A percentile compares a stretch with the other conserved stretches of the same genome.
Conservation (phyloP, 1,140 invertebrate genomes). For the Drosophila tropicalis region DNA sequence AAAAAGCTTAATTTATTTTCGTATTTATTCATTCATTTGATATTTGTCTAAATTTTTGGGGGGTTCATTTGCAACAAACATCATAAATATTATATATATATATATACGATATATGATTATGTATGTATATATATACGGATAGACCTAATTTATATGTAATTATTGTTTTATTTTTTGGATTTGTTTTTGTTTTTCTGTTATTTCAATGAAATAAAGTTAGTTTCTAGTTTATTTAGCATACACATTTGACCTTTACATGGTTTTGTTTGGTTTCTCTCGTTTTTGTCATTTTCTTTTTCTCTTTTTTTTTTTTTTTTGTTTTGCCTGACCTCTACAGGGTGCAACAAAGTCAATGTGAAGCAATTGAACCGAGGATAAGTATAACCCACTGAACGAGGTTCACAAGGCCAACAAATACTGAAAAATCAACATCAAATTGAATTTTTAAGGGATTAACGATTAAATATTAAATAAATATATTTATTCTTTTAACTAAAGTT, state of each 20-base stretch:
- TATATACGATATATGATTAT: slow-evolving; percentile 23
- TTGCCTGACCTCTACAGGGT: slow-evolving; percentile 1
- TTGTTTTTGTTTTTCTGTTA: slow-evolving; percentile 20
- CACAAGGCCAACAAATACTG: too few species aligned
- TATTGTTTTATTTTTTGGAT: slow-evolving; percentile 29
- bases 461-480: too few species aligned
- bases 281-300: background rate
- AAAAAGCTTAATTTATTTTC: slow-evolving; percentile 39
- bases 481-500: too few species aligned
- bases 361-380: too few species aligned
- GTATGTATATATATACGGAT: slow-evolving; percentile 19
- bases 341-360: background rate
- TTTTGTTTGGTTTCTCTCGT: background rate
- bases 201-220: slow-evolving; percentile 8
- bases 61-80: slow-evolving; percentile 71
- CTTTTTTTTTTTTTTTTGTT: too few species aligned
- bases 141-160: slow-evolving; percentile 33
- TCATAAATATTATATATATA: slow-evolving; percentile 49
- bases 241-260: slow-evolving; percentile 22
- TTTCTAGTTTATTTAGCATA: slow-evolving; percentile 20
- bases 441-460: too few species aligned
- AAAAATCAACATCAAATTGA: too few species aligned
- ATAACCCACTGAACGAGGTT: too few species aligned
- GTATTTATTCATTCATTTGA: slow-evolving; percentile 42
- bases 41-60: slow-evolving; percentile 48